Conservation (phyloP, 2,888 invertebrate species). For the Morinoia aosen region DNA sequence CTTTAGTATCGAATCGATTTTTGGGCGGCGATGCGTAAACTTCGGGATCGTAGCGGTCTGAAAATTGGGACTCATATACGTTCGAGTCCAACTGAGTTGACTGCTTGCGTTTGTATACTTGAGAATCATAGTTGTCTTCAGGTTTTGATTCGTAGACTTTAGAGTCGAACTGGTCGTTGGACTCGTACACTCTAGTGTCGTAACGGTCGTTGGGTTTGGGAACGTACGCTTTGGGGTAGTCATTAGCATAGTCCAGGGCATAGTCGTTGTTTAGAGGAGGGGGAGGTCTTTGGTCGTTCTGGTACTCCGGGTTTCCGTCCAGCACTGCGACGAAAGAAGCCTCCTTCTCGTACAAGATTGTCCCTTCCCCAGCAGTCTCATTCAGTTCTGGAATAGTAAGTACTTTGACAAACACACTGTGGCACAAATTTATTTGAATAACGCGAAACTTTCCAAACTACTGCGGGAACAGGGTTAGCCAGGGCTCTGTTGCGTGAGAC, state of each 20-base stretch:
- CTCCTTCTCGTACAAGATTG: constrained; percentile 78
- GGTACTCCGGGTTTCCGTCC: constrained; percentile 72
- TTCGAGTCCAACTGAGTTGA: background rate
- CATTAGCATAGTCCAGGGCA: background rate
- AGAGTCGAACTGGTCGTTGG: background rate
- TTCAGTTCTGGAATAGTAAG: constrained; percentile 78
- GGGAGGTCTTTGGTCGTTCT: background rate
- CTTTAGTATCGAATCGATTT: background rate
- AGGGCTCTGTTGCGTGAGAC: background rate
- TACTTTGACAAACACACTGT: constrained; percentile 69
- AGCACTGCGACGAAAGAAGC: constrained; percentile 84
- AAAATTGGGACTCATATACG: background rate
- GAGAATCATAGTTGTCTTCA: background rate
- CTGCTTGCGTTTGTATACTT: constrained; percentile 5
- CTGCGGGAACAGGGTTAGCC: background rate
- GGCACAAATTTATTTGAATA: background rate
- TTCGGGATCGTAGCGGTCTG: background rate
- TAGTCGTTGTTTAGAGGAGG: background rate
- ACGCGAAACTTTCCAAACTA: too few relatives aligned
- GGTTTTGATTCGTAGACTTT: background rate
- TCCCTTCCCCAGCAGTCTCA: constrained; percentile 67
- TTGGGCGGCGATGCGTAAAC: background rate
- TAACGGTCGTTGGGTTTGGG: constrained; percentile 37
- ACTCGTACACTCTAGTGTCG: constrained; percentile 12
- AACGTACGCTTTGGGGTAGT: constrained; percentile 18